Percentiles rank a stretch among this genome's conserved stretches.
Evolutionary conservation across 35 echinoderm and acorn worm genomes (phyloP).

Genomic region (Lytechinus variegatus): DNA sequence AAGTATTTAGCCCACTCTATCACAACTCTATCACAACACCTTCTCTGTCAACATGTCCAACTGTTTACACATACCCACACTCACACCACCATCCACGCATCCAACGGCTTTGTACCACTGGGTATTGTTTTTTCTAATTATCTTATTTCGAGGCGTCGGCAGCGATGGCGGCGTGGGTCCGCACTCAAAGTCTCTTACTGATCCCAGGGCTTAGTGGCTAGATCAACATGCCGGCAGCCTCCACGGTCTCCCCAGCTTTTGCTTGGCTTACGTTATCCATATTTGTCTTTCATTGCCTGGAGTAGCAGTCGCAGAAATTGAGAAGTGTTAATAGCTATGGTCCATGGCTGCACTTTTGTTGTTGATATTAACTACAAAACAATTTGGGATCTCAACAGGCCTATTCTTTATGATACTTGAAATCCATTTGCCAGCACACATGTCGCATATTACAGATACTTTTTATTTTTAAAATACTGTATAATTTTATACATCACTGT

Average conservation of each 20-base stretch:
- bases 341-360: conserved; percentile 35
- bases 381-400: too few relatives aligned
- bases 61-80: conserved; percentile 47
- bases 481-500: too few relatives aligned
- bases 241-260: neutral
- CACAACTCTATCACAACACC: conserved; percentile 45
- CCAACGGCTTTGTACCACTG: neutral
- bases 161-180: conserved; percentile 12
- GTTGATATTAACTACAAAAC: neutral
- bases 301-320: conserved; percentile 49
- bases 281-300: conserved; percentile 42
- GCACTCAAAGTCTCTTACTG: neutral
- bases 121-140: conserved; percentile 43
- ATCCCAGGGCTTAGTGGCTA: conserved; percentile 23
- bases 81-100: neutral
- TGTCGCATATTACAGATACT: too few relatives aligned
- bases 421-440: too few relatives aligned
- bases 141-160: conserved; percentile 33
- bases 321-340: conserved; percentile 47
- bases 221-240: conserved; percentile 42
- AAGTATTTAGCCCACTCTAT: neutral
- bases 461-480: too few relatives aligned
- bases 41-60: conserved; percentile 31
- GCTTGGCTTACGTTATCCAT: conserved; percentile 33
- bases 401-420: neutral